Percentiles rank a stretch among this genome's conserved stretches.
Evolutionary conservation across 2,797 vertebrate species (phyloP).

Genomic region (Lutjanus campechanus): DNA sequence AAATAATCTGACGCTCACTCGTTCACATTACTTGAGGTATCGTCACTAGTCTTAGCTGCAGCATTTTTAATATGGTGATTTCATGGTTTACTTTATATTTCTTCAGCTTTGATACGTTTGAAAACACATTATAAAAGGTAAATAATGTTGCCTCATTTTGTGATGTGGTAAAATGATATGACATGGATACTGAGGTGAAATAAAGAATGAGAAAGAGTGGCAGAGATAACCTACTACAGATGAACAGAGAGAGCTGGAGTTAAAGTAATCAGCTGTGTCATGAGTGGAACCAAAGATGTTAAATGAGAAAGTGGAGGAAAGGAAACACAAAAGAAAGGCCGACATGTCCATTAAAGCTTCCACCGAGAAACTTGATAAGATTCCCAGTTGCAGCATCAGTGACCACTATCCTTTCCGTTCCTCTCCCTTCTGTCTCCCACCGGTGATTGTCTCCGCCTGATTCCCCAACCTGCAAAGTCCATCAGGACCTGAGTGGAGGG

Average conservation of each 20-base stretch:
- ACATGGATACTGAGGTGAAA: constrained; percentile 7
- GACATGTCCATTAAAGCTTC: constrained; percentile 60
- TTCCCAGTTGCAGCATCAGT: constrained; percentile 66
- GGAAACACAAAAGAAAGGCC: constrained; percentile 30
- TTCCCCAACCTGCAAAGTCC: constrained; percentile 81
- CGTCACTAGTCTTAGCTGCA: too few species aligned
- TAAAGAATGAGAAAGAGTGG: background rate
- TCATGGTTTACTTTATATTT: too few species aligned
- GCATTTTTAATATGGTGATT: too few species aligned
- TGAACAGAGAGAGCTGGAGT: constrained; percentile 1
- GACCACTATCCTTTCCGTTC: constrained; percentile 30
- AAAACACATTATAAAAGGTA: too few species aligned
- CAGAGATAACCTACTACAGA: background rate
- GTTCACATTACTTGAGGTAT: too few species aligned
- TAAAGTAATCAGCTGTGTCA: constrained; percentile 12
- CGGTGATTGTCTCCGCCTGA: constrained; percentile 42
- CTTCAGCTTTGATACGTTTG: too few species aligned
- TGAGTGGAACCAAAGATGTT: constrained; percentile 9
- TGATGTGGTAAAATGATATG: too few species aligned
- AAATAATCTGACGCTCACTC: too few species aligned
- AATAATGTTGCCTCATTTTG: background rate
- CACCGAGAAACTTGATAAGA: constrained; percentile 69
- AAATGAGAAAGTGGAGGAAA: constrained; percentile 43
- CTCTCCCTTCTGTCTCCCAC: constrained; percentile 47
- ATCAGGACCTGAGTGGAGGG: constrained; percentile 71